Conservation (phyloP, 2,113 vertebrate species). For the Hippocampus comes region DNA sequence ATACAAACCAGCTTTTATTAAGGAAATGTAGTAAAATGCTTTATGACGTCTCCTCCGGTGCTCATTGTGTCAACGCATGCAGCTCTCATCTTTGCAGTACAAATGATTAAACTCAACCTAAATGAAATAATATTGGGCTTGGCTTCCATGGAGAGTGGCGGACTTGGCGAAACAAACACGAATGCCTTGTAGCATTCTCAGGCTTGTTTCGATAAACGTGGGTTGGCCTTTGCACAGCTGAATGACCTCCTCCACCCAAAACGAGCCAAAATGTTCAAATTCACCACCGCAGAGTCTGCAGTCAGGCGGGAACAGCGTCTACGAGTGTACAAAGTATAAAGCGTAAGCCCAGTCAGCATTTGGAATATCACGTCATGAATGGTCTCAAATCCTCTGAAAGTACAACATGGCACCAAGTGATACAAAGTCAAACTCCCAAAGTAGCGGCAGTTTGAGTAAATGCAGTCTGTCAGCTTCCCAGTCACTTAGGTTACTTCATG, state of each 20-base stretch:
- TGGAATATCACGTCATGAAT: constrained; percentile 31
- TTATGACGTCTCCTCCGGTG: constrained; percentile 84
- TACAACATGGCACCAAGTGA: constrained; percentile 56
- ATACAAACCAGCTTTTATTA: constrained; percentile 94
- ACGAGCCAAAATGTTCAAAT: constrained; percentile 51
- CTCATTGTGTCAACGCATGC: constrained; percentile 87
- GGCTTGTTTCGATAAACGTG: constrained; percentile 43
- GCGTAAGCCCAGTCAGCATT: constrained; percentile 42
- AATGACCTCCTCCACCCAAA: constrained; percentile 57
- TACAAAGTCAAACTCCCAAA: constrained; percentile 44
- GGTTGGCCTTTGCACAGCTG: constrained; percentile 46
- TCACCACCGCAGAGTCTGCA: constrained; percentile 69
- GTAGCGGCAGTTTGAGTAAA: constrained; percentile 49
- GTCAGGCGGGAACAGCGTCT: constrained; percentile 71
- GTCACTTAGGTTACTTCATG: not conserved
- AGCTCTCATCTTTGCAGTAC: constrained; percentile 82
- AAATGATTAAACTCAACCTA: constrained; percentile 43
- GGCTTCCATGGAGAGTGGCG: constrained; percentile 17
- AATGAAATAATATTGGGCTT: constrained; percentile 67
- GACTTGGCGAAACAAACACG: constrained; percentile 72
- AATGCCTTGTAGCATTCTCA: constrained; percentile 73
- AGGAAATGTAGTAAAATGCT: constrained; percentile 98
- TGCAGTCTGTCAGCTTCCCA: not conserved
- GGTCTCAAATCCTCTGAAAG: constrained; percentile 17
- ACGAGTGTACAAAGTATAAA: constrained; percentile 62